Conservation (phyloP, 2,888 invertebrate species). For the Marronus borbonicus region DNA sequence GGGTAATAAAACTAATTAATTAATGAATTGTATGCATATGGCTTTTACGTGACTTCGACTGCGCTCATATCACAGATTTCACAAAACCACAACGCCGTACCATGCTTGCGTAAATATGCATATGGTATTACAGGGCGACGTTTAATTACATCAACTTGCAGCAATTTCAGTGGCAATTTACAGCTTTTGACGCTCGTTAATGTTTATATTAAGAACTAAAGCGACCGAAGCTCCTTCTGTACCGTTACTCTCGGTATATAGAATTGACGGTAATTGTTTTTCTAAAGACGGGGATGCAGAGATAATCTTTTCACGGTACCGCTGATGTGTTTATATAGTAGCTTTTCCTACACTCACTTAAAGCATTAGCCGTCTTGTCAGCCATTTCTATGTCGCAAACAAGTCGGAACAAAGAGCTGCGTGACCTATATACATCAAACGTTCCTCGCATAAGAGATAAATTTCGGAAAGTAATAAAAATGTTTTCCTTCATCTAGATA, state of each 20-base stretch:
- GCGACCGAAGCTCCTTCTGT: neutral
- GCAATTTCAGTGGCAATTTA: neutral
- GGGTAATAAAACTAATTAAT: no score
- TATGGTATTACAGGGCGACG: no score
- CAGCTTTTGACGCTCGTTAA: neutral
- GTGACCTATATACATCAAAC: constrained; percentile 6
- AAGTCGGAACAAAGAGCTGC: constrained; percentile 3
- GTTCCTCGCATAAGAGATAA: no score
- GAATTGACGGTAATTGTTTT: neutral
- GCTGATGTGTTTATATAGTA: constrained; percentile 1
- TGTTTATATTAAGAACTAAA: neutral
- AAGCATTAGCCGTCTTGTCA: neutral
- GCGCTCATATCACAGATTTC: no score
- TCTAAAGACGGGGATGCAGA: neutral
- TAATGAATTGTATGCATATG: no score
- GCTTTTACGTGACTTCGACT: no score
- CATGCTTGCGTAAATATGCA: no score
- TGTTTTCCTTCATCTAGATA: no score
- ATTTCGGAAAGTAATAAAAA: no score
- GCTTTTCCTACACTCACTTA: neutral
- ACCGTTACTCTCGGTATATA: neutral
- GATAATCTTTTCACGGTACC: neutral
- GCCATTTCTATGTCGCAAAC: neutral
- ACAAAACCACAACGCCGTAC: no score
- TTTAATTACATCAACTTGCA: constrained; percentile 3